A percentile compares a stretch with the other conserved stretches of the same genome.
Evolutionary conservation across 2,888 invertebrate species (phyloP).

Genomic region (Linnaemya tessellans): DNA sequence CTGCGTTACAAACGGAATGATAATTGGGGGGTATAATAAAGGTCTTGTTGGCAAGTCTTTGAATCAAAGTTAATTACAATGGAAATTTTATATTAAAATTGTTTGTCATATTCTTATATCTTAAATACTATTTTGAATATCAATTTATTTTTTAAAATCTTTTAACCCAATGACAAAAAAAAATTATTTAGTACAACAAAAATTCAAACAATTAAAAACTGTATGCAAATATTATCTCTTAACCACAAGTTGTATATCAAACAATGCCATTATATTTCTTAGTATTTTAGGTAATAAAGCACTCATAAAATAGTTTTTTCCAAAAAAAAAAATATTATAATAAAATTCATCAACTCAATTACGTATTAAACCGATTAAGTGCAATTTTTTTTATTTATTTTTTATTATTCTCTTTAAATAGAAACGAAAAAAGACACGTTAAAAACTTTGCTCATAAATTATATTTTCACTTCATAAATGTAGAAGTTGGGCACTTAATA

Average conservation of each 20-base stretch:
- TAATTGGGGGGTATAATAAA: too few relatives aligned
- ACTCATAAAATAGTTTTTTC: neutral
- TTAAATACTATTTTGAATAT: too few relatives aligned
- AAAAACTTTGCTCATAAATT: constrained; percentile 74
- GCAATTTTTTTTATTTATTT: constrained; percentile 19
- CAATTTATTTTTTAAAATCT: too few relatives aligned
- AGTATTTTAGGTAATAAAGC: neutral
- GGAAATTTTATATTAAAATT: too few relatives aligned
- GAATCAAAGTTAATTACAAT: too few relatives aligned
- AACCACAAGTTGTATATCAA: neutral
- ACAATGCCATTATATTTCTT: neutral
- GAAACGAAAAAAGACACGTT: constrained; percentile 39
- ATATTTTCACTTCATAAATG: constrained; percentile 73
- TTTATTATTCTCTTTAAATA: constrained; percentile 25
- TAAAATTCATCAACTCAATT: constrained; percentile 58
- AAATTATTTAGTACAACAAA: neutral
- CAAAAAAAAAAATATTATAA: neutral
- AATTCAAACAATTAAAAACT: neutral
- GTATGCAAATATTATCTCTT: neutral
- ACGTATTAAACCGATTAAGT: constrained; percentile 57
- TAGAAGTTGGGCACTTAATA: constrained; percentile 75
- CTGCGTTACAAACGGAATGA: too few relatives aligned
- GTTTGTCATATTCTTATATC: too few relatives aligned
- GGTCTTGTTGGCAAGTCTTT: too few relatives aligned
- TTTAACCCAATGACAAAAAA: too few relatives aligned